These are phyloP conservation scores for Prietella phreatophila DNA, from an alignment of 2,113 vertebrate genomes.

Conservation along the genomic window DNA sequence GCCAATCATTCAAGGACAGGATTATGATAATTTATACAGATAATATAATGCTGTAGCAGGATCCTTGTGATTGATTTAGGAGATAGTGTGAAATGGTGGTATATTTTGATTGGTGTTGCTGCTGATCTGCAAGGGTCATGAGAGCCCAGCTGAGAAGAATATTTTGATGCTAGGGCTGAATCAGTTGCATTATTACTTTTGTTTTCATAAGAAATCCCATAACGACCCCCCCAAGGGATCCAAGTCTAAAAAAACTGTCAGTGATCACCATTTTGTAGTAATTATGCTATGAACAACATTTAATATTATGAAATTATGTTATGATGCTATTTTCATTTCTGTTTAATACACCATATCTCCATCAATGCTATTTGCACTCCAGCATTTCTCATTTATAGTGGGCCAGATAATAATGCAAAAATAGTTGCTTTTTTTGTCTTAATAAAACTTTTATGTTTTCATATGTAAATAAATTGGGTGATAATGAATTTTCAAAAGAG, in stretches of 20 bases:
- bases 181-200: constrained; percentile 1
- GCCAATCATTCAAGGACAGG: constrained; percentile 13
- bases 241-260: not conserved
- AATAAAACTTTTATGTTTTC: not conserved
- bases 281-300: not conserved
- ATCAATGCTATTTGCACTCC: not conserved
- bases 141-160: not conserved
- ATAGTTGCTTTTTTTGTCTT: not conserved
- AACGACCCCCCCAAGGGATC: not conserved
- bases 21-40: not conserved
- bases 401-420: not conserved
- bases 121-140: not conserved
- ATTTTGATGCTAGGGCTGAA: not conserved
- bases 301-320: not conserved
- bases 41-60: not conserved
- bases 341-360: not conserved
- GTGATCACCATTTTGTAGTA: not conserved
- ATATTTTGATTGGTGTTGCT: constrained; percentile 15
- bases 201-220: constrained; percentile 10
- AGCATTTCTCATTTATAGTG: not conserved
- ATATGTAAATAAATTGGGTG: not conserved
- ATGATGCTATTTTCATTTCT: not conserved
- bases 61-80: constrained; percentile 24
- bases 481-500: not conserved
- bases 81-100: not conserved